Evolutionary conservation across 2,888 invertebrate species (phyloP).

Genomic region (Clostera curtula): DNA sequence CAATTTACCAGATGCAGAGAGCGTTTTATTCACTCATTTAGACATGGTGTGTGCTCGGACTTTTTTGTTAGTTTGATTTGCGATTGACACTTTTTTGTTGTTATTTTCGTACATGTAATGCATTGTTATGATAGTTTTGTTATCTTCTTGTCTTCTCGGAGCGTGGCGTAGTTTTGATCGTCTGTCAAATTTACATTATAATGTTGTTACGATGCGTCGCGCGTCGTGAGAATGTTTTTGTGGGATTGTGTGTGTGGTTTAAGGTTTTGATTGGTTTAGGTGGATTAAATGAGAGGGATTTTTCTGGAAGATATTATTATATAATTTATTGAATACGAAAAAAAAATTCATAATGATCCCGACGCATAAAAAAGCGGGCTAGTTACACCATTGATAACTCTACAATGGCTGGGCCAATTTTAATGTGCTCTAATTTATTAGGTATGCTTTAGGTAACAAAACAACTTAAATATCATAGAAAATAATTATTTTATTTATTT

Average conservation of each 20-base stretch:
- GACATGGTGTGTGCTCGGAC: conserved; percentile 45
- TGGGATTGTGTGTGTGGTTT: conserved; percentile 19
- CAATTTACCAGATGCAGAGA: conserved; percentile 49
- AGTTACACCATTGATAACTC: no score
- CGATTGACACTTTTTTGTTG: conserved; percentile 49
- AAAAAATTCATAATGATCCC: no score
- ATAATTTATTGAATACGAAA: neutral
- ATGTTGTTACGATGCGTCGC: conserved; percentile 34
- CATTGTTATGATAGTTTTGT: conserved; percentile 50
- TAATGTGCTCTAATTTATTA: no score
- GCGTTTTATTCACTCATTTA: conserved; percentile 51
- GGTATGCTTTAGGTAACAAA: no score
- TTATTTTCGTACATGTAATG: conserved; percentile 35
- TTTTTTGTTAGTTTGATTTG: conserved; percentile 66
- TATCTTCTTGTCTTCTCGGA: conserved; percentile 45
- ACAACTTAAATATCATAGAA: no score
- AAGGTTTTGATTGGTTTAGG: conserved; percentile 18
- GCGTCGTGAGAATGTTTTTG: conserved; percentile 51
- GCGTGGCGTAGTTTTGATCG: conserved; percentile 65
- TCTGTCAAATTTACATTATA: conserved; percentile 69
- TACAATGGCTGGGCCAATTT: no score
- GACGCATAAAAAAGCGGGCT: no score
- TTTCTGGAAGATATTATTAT: neutral
- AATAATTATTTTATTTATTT: no score
- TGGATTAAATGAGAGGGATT: conserved; percentile 5